Evolutionary conservation across 2,797 vertebrate genomes (phyloP), one percentile per base, ranked within the genome.

Genomic region (Thunnus albacares): DNA sequence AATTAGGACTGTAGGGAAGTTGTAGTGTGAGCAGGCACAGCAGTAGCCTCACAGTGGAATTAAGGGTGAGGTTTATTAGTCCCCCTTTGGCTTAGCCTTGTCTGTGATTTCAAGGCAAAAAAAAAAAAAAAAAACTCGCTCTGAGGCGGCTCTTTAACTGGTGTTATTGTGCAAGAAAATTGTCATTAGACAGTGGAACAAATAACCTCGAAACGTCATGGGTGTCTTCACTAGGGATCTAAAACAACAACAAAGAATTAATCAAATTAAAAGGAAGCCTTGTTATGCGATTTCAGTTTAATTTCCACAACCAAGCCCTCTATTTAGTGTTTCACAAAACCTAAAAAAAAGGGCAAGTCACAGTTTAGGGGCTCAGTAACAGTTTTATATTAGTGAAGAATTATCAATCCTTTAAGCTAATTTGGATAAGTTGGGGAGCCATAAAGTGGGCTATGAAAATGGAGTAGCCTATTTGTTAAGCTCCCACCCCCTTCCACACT

Each of bases 381-480:
- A 95, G 95, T 95, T 95, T 96, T 94, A 96, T 96, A 95, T 96
- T 95, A 95, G 94, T 92, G 89, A 95, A 95, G 94, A 96, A 96
- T 96, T 95, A 96, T 96, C 96, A 96, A 96, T 96, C 95, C 95
- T 95, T 96, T 96, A 96, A 96, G 95, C 95, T 96, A 96, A 96
- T 96, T 96, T 96, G 95, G 95, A 93, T 95, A 96, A 94, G 94
- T 95, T 95, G 90, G 84, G 93, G 87, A 93, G 94, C 93, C 94
- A 94, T 94, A 95, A 94, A 95, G 92, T 95, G 91, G 94, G 94
- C 92, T 94, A 87, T 89, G 91, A 92, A 94, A 95, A 93, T 68
- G 63, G 90, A 95, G 89, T 93, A 90, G 91, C 89, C 92, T 91
- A 92, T 94, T 95, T 92, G 92, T 92, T 94, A 93, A 94, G 95